These are phyloP conservation scores for Agelas oroides DNA, from an alignment of 37 sponge, comb jelly and placozoan species.

Conservation along the genomic window DNA sequence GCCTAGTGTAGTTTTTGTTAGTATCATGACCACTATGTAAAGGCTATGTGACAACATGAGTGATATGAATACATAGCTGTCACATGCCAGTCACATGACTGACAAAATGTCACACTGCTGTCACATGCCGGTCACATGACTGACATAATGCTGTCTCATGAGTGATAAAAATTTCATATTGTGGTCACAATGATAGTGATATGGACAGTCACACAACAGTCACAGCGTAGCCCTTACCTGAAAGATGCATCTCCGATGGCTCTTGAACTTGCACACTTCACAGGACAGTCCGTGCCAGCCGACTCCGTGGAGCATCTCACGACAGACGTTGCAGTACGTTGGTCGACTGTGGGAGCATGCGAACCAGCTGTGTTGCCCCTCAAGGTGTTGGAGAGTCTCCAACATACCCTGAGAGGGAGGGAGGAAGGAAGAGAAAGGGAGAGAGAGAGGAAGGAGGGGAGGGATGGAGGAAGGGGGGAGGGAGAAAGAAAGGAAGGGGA, in stretches of 20 bases:
- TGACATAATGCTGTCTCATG: no score
- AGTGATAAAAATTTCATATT: no score
- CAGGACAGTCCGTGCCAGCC: conserved; percentile 89
- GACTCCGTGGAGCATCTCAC: conserved; percentile 78
- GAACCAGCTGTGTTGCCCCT: conserved; percentile 90
- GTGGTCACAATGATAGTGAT: no score
- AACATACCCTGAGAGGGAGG: conserved; percentile 15
- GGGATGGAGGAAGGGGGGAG: background rate
- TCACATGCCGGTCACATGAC: no score
- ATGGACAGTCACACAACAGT: no score
- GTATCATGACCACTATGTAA: no score
- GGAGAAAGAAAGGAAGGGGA: background rate
- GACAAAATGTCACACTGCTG: no score
- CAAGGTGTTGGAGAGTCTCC: conserved; percentile 52
- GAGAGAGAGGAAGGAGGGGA: background rate
- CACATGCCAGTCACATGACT: no score
- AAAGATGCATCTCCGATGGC: conserved; percentile 83
- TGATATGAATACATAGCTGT: no score
- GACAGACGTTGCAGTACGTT: conserved; percentile 90
- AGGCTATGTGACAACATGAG: no score
- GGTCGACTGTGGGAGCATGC: conserved; percentile 75
- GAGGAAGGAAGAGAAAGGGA: background rate
- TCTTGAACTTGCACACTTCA: conserved; percentile 95
- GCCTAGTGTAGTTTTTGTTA: no score
- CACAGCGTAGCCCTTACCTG: no score